Conservation (phyloP, 2,113 vertebrate genomes). For the Syngnathus scovelli region DNA sequence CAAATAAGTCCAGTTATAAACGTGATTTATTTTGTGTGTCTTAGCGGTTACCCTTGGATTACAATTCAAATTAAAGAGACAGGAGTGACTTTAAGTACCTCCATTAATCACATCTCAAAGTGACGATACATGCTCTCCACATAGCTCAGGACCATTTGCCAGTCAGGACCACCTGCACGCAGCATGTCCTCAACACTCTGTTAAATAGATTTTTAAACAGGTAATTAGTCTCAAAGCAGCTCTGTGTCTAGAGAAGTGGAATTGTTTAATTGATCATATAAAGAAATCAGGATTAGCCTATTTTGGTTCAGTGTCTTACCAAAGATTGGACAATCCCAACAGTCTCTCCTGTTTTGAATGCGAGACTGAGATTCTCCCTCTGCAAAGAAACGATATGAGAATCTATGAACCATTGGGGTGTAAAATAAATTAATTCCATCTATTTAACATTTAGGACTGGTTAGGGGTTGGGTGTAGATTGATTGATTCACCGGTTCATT, state of each 20-base stretch:
- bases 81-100: conserved; percentile 13
- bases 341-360: conserved; percentile 70
- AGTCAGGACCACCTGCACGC: conserved; percentile 71
- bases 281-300: not conserved
- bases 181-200: conserved; percentile 76
- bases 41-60: not conserved
- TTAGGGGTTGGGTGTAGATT: not conserved
- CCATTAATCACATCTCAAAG: conserved; percentile 71
- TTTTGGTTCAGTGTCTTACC: conserved; percentile 44
- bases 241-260: not conserved
- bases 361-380: conserved; percentile 71
- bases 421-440: not conserved
- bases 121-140: conserved; percentile 76
- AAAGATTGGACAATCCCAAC: conserved; percentile 64
- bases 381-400: conserved; percentile 27
- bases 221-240: not conserved
- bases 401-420: not conserved
- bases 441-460: not conserved
- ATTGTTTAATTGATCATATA: not conserved
- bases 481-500: not conserved
- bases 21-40: too few species aligned
- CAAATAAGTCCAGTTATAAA: not conserved
- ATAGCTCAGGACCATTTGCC: conserved; percentile 76
- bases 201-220: conserved; percentile 6
- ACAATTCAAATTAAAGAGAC: not conserved